These are phyloP conservation scores for Vultur gryphus DNA, from an alignment of 2,797 vertebrate genomes.

Conservation along the genomic window DNA sequence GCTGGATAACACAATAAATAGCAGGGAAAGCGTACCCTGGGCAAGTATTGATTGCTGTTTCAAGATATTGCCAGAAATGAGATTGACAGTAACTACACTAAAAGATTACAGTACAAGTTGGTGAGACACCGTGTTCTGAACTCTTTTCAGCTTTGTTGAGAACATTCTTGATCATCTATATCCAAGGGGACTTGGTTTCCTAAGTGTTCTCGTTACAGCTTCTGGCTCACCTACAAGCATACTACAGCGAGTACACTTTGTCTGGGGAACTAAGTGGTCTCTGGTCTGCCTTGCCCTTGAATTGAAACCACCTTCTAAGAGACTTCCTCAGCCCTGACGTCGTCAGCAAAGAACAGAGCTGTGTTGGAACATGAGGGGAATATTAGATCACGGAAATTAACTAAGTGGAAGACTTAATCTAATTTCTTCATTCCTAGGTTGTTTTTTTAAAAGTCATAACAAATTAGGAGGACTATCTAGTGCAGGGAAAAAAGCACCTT, in stretches of 20 bases:
- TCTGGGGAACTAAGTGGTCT: background rate
- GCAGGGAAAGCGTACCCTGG: background rate
- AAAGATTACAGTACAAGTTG: background rate
- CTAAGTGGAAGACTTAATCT: background rate
- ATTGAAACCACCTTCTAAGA: background rate
- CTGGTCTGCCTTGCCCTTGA: background rate
- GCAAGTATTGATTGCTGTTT: slow-evolving; percentile 7
- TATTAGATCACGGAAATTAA: slow-evolving; percentile 50
- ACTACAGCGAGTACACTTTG: background rate
- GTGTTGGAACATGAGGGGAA: slow-evolving; percentile 9
- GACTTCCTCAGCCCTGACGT: background rate
- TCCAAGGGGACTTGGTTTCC: slow-evolving; percentile 3
- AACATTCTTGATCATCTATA: slow-evolving; percentile 27
- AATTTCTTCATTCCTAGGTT: background rate
- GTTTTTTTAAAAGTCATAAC: background rate
- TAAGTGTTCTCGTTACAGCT: background rate
- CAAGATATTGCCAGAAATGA: background rate
- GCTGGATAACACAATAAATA: background rate
- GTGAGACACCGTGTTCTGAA: background rate
- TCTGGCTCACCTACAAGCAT: background rate
- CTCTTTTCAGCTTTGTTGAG: background rate
- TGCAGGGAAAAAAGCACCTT: background rate
- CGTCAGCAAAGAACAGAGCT: background rate
- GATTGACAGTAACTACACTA: background rate
- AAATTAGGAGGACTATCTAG: background rate